Percentiles rank a stretch among this genome's conserved stretches.
Evolutionary conservation across 2,888 invertebrate species (phyloP).

Genomic region (Drosophila parthenogenetica): DNA sequence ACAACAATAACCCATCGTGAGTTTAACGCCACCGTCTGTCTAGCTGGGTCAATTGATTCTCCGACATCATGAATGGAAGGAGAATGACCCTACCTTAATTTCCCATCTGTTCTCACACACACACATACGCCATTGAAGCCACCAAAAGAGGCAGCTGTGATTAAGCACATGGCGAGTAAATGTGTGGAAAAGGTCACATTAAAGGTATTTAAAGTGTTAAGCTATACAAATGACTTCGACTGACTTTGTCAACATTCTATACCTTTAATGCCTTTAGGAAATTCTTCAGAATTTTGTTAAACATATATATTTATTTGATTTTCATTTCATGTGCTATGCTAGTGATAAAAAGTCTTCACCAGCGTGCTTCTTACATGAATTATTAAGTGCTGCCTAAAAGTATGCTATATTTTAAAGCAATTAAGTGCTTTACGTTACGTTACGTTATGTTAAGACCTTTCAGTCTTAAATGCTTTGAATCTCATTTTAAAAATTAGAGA

Average conservation of each 20-base stretch:
- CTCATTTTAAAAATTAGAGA: no score
- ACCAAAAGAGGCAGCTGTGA: slow-evolving; percentile 49
- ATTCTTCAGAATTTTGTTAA: no score
- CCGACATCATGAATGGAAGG: slow-evolving; percentile 1
- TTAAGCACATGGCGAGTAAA: slow-evolving; percentile 54
- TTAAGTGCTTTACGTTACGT: no score
- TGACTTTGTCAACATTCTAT: neutral
- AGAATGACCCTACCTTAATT: neutral
- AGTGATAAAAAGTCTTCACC: no score
- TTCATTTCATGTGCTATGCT: no score
- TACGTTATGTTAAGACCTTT: no score
- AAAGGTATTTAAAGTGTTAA: slow-evolving; percentile 19
- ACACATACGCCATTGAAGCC: neutral
- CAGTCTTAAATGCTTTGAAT: no score
- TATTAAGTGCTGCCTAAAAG: neutral
- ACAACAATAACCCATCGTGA: slow-evolving; percentile 22
- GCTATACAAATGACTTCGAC: neutral
- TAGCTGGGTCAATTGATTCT: slow-evolving; percentile 49
- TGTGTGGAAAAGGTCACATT: slow-evolving; percentile 32
- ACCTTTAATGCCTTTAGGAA: no score
- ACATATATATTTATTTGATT: no score
- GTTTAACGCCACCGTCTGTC: slow-evolving; percentile 42
- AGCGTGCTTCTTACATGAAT: no score
- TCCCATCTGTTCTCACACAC: neutral
- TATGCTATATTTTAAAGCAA: neutral